Evolutionary conservation across 2,113 vertebrate species (phyloP), one percentile per base, ranked within the genome.

Genomic region (Hyperopisus bebe): DNA sequence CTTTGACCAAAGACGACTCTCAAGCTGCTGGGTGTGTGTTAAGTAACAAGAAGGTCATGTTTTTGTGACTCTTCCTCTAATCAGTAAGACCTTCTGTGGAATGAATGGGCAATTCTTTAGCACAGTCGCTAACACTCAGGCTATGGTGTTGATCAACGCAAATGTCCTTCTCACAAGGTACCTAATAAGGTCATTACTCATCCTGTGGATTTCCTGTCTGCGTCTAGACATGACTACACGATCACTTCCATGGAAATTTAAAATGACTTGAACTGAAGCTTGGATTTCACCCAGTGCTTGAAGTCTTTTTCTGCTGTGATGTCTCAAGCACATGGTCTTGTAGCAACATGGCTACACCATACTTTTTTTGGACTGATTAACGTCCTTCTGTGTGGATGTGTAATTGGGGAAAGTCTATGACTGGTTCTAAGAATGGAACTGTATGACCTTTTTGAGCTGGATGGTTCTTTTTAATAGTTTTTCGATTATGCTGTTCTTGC

Each of bases 151-250:
- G 42, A 82, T 80, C 66, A 51, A 27, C 70, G 19, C 27, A 48
- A 80, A n/a, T 50, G 88, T 80, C 50, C 39, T 44, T 55, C 88
- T 58, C 50, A 89, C 74, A 84, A 58, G 88, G 88, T 83, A 77
- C 50, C 74, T 83, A 84, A 89, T 84, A 89, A 84, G 88, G 15
- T 89, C 51, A 84, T 89, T 89, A 83, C 74, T 58, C 50, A 84
- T 77, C 50, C 50, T 58, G 48, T 53, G 88, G 88, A 82, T 51
- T 89, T 89, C 70, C 70, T 80, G n/a, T 47, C 47, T 44, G 19
- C 4, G 88, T 89, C 88, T 89, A 89, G 88, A 89, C 88, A 84
- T 89, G 88, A 89, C 77, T 51, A 50, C 77, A 55, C 15, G 39
- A 19, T 84, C 48, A 42, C 55, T 89, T 82, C 35, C 74, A 53